Evolutionary conservation across 2,888 invertebrate genomes (phyloP), one percentile per base, ranked within the genome.

Genomic region (Ganaspis brasiliensis): DNA sequence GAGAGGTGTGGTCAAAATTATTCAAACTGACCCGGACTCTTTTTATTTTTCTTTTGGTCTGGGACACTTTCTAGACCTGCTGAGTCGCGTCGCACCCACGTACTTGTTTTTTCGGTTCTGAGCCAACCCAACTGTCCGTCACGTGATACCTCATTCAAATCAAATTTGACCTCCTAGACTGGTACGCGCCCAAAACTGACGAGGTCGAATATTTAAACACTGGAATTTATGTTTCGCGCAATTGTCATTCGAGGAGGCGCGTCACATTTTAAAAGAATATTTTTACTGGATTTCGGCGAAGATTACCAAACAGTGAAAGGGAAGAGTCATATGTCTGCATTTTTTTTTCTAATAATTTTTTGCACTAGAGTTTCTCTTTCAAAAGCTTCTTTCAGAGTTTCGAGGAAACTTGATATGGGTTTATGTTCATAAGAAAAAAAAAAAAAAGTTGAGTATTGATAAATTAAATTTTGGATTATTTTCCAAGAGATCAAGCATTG

Each of bases 1-100:
- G 88, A 91, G 90, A 91, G 91, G 91, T 91, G 91, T 91, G 91
- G 91, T 91, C 91, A 91, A 91, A 91, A 91, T 91, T 91, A 91
- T 91, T 91, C 91, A 91, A 91, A 91, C 91, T 91, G 91, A 91
- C 91, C 91, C 89, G 88, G 89, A 88, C 88, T 88, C 84, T 84
- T 89, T 88, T 88, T 87, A n/a, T 89, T 87, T 84, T 77, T 77
- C 76, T 86, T 85, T 72, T 45, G 71, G 86, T 82, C 85, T 85
- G 89, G 89, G 89, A 89, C 89, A 90, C 89, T 91, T 90, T 91
- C 89, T 89, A 88, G 87, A 82, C 83, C 82, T 82, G 82, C 79
- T 79, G 83, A 80, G 88, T 85, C 87, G 83, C 81, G 88, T 85
- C 87, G 87, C 89, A 88, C 89, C 89, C 89, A 89, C 89, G 86